Conservation (phyloP, 2,797 vertebrate species). For the Malacoraja senta region DNA sequence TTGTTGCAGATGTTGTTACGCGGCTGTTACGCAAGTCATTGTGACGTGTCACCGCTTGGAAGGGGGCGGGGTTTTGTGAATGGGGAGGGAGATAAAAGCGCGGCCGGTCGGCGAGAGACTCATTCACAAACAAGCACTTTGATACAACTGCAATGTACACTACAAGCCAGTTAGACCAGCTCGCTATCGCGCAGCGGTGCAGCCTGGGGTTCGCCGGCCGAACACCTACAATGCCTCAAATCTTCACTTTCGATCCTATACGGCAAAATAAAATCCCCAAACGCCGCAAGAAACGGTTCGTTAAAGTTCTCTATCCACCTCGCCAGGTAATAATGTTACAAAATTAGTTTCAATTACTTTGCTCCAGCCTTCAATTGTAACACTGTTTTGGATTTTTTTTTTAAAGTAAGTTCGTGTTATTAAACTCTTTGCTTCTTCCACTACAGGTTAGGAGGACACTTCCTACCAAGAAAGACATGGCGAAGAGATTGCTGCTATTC, state of each 20-base stretch:
- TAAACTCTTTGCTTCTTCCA: too few species aligned
- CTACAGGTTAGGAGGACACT: not conserved
- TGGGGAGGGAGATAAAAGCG: not conserved
- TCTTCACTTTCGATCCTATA: constrained; percentile 16
- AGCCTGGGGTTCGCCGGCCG: not conserved
- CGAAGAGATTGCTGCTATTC: not conserved
- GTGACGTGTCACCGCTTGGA: not conserved
- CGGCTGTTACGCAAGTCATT: not conserved
- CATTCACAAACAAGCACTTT: not conserved
- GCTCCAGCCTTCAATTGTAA: not conserved
- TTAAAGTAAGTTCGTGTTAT: too few species aligned
- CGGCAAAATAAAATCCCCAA: not conserved
- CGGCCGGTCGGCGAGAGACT: fast-evolving
- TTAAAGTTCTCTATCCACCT: constrained; percentile 14
- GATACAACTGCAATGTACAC: not conserved
- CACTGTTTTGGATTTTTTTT: not conserved
- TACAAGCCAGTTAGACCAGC: not conserved
- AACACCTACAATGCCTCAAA: not conserved
- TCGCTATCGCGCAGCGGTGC: not conserved
- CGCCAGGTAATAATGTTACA: not conserved
- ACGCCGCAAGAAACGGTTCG: not conserved
- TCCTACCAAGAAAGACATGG: not conserved
- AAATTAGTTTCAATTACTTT: not conserved
- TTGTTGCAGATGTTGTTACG: too few species aligned
- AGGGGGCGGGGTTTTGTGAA: not conserved